phyloP scores from a whole-genome alignment of 2,888 invertebrate genomes.

The Eristalinus sepulchralis region DNA sequence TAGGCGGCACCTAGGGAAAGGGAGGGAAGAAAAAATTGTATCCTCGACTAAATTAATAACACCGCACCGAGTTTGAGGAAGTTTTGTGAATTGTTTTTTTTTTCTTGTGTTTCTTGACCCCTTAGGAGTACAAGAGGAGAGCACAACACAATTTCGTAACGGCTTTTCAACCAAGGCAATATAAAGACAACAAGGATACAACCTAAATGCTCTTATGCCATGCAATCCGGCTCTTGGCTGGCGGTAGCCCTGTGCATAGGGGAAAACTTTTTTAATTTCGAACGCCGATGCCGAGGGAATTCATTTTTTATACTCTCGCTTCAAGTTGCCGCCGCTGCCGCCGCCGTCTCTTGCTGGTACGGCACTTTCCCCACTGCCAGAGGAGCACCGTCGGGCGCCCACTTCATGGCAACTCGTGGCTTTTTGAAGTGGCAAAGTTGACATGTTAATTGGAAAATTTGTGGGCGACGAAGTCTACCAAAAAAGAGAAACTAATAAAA shows the following conservation, averaged over 20 bases:
- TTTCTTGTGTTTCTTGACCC: slow-evolving; percentile 33
- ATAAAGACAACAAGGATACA: slow-evolving; percentile 59
- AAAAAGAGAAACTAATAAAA: slow-evolving; percentile 66
- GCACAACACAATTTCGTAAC: slow-evolving; percentile 37
- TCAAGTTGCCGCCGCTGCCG: neutral
- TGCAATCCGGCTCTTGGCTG: slow-evolving; percentile 53
- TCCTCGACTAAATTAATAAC: slow-evolving; percentile 47
- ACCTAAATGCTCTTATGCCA: slow-evolving; percentile 58
- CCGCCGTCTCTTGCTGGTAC: neutral
- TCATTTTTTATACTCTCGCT: slow-evolving; percentile 55
- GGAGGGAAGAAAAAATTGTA: neutral
- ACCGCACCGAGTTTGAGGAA: slow-evolving; percentile 29
- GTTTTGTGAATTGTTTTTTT: slow-evolving; percentile 16
- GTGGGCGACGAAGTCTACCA: slow-evolving; percentile 65
- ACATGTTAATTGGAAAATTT: slow-evolving; percentile 72
- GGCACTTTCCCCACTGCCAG: neutral
- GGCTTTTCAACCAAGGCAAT: slow-evolving; percentile 41
- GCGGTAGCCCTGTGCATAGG: slow-evolving; percentile 53
- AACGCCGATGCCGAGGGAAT: slow-evolving; percentile 58
- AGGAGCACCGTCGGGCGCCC: neutral
- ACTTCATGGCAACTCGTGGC: slow-evolving; percentile 69
- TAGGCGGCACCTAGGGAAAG: neutral
- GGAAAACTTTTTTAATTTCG: slow-evolving; percentile 69
- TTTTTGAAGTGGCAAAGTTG: slow-evolving; percentile 70
- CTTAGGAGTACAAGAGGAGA: slow-evolving; percentile 15